Evolutionary conservation across 2,797 vertebrate species (phyloP).

Genomic region (Triplophysa yarkandensis): DNA sequence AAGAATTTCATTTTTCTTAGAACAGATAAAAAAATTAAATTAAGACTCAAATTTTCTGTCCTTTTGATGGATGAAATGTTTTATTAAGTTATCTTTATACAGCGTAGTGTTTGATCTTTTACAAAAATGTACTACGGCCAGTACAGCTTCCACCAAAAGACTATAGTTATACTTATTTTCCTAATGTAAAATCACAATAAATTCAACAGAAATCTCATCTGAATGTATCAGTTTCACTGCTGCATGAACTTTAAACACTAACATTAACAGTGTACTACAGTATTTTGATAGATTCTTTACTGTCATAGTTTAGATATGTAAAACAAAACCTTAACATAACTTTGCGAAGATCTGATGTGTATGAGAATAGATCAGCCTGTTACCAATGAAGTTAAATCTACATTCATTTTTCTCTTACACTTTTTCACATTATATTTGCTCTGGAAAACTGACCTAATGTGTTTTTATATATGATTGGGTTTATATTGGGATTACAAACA

Average conservation of each 20-base stretch:
- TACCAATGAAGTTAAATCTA: too few relatives aligned
- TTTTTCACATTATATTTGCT: too few relatives aligned
- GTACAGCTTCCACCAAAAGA: not conserved
- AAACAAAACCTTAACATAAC: constrained; percentile 7
- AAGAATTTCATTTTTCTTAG: constrained; percentile 56
- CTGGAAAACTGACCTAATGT: too few relatives aligned
- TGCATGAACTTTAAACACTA: not conserved
- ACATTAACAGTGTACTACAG: not conserved
- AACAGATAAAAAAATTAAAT: not conserved
- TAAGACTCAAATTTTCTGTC: not conserved
- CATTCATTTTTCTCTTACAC: too few relatives aligned
- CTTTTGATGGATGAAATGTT: not conserved
- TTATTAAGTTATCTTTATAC: not conserved
- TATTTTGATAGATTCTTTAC: not conserved
- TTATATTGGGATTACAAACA: not conserved
- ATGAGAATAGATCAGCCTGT: not conserved
- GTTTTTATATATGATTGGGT: not conserved
- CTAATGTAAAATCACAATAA: not conserved
- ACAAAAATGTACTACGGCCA: not conserved
- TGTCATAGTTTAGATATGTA: not conserved
- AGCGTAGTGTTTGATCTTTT: not conserved
- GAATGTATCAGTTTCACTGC: not conserved
- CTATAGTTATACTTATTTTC: not conserved
- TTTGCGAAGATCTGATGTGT: not conserved
- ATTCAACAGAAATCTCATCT: not conserved